Evolutionary conservation across 2,888 invertebrate genomes (phyloP), one percentile per base, ranked within the genome.

Genomic region (Portevinia maculata): DNA sequence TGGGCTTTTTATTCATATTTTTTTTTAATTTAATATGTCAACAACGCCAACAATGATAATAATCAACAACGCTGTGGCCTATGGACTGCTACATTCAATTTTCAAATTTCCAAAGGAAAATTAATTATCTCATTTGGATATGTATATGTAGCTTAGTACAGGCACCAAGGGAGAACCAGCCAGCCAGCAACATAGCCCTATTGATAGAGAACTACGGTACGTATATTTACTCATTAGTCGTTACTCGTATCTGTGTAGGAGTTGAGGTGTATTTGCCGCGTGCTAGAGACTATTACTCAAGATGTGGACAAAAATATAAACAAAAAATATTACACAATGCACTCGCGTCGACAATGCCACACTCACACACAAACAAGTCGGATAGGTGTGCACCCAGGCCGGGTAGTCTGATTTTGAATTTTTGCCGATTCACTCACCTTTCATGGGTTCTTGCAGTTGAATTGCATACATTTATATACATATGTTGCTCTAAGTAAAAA

Each of bases 321-420:
- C 52, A 73, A 73, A 39, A 79, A 65, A 48, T 53, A 53, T 79
- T 79, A 79, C 60, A 79, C 79, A 79, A 73, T 69, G 32, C 48
- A 21, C 19, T 52, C 24, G 37, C 44, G n/a, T 48, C 32, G 15
- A 55, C 39, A 19, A 30, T 69, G 62, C 17, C 4, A n/a, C 41
- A 7, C 44, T 30, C 17, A 5, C 21, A 15, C 15, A 39, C 39
- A 39, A 2, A 39, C 34, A 34, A 3, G 1, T 3, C 28, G 19
- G 28, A 30, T 3, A 13, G 24, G 30, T 32, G 15, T 8, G 4
- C 19, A 13, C 17, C n/a, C n/a, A n/a, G n/a, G n/a, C n/a, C n/a
- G 41, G 9, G 41, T 57, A 30, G 15, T n/a, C n/a, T n/a, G n/a
- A 34, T 34, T 34, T 13, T 17, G 8, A 13, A 69, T 41, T 60